These are phyloP conservation scores for Drosophila seguyi DNA, from an alignment of 1,140 invertebrate species.

Conservation along the genomic window DNA sequence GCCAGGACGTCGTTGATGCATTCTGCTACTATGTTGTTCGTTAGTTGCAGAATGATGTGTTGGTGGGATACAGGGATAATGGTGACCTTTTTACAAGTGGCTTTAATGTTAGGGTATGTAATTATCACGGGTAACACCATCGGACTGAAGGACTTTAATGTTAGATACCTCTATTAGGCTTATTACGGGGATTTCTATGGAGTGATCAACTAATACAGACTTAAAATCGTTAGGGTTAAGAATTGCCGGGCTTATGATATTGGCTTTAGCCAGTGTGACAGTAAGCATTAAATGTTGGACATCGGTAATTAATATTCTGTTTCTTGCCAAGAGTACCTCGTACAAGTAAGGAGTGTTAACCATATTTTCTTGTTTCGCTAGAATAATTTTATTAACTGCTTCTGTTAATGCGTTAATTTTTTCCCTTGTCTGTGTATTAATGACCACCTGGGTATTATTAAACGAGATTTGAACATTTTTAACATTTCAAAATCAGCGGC, in stretches of 20 bases:
- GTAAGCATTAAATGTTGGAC: no score
- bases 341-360: no score
- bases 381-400: no score
- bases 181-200: not conserved
- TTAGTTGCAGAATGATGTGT: constrained; percentile 27
- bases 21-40: constrained; percentile 34
- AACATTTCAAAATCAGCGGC: no score
- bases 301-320: no score
- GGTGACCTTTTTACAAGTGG: not conserved
- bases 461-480: no score
- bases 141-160: not conserved
- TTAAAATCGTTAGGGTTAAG: not conserved
- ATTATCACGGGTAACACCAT: not conserved
- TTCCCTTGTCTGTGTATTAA: no score
- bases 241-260: not conserved
- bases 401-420: no score
- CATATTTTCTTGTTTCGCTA: no score
- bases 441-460: no score
- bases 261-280: no score
- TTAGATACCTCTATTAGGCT: not conserved
- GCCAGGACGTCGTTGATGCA: constrained; percentile 24
- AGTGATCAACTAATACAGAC: not conserved
- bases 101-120: not conserved
- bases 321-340: no score
- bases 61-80: constrained; percentile 15